Base-by-base conservation (phyloP, 2,888 invertebrate species). In the Tigriopus californicus region DNA sequence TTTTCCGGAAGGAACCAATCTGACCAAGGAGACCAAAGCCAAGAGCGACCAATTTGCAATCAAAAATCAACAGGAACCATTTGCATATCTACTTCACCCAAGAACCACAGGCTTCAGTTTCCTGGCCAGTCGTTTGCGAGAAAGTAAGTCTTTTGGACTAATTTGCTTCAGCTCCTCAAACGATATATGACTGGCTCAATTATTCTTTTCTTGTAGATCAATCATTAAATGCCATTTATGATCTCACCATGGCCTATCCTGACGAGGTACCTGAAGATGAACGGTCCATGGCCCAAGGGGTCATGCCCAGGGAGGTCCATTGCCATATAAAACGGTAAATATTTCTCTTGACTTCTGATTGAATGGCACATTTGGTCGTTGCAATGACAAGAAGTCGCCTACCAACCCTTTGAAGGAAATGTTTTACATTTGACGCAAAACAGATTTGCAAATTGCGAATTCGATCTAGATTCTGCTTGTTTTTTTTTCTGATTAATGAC, bases 1-100 rank as follows among this genome's bases (percentile, higher is more conserved):
- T 63, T 81, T 82, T 67, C 90, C 90, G 0, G 90, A 90, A 73
- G 90, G 90, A 13, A 90, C 90, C 0, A 87, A 91, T 69, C 73
- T 88, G 61, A 84, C 84, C 41, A 73, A 75, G 22, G 73, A 75
- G 20, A 85, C 85, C 58, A 79, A 79, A 64, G 73, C 70, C 20
- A 79, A 79, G 46, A 87, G 87, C 64, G 78, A 85, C 66, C 74
- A 73, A 63, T 88, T 79, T 70, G 89, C 89, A 0, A 71, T 72
- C 18, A 76, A 77, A 63, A 76, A 82, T 68, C 76, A 78, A 63
- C 72, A 87, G 22, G 65, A 73, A 62, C 70, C 72, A 55, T 88
- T 85, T 68, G 75, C 80, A n/a, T 79, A 81, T 67, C 83, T 86
- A 1, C 73, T 91, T 2, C 89, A 91, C 69, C 90, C 91, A 1